Conservation (phyloP, 2,888 invertebrate genomes). For the Nysson spinosus region DNA sequence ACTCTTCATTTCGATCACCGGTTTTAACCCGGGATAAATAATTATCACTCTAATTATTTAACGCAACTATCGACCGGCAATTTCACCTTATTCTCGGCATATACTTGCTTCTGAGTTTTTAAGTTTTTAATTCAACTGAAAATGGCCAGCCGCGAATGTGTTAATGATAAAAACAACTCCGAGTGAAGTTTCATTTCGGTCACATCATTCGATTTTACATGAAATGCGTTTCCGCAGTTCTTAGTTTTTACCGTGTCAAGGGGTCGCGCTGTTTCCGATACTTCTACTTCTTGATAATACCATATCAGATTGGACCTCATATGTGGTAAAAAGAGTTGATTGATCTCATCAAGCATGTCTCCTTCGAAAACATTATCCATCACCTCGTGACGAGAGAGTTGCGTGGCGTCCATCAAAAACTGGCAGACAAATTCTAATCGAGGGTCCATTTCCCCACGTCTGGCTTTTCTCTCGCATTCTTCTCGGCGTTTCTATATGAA, state of each 20-base stretch:
- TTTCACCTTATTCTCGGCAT: no score
- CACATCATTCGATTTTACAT: no score
- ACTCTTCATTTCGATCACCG: no score
- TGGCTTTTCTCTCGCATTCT: constrained; percentile 94
- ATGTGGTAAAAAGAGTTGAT: constrained; percentile 90
- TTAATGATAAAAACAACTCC: no score
- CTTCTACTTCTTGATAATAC: constrained; percentile 93
- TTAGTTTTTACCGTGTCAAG: constrained; percentile 69
- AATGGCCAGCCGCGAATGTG: no score
- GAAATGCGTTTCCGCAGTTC: no score
- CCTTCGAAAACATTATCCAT: constrained; percentile 95
- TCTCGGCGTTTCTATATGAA: constrained; percentile 87
- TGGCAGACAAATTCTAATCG: constrained; percentile 94
- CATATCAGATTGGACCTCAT: constrained; percentile 91
- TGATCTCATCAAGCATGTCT: constrained; percentile 93
- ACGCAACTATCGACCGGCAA: no score
- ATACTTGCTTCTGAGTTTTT: no score
- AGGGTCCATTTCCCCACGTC: constrained; percentile 95
- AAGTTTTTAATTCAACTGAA: no score
- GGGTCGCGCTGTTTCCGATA: constrained; percentile 79
- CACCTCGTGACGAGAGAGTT: constrained; percentile 88
- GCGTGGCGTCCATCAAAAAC: constrained; percentile 90
- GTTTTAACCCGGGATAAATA: no score
- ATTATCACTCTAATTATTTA: no score
- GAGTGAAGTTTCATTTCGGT: no score